phyloP scores from a whole-genome alignment of 2,888 invertebrate genomes.

The Hypena proboscidalis region DNA sequence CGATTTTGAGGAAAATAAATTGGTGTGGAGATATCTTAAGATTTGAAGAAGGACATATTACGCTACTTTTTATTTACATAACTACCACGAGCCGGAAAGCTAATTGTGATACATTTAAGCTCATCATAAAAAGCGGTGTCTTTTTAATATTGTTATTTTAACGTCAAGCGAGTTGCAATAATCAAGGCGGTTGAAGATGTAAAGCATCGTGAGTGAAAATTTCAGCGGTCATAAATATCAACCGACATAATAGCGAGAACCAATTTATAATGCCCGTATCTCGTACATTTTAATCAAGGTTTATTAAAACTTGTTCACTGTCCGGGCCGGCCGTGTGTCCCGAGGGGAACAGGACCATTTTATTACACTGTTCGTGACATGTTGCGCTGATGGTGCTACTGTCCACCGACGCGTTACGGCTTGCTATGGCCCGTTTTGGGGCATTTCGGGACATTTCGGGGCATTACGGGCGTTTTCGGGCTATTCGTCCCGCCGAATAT shows the following conservation, averaged over 20 bases:
- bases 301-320: conserved; percentile 9
- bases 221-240: too few relatives aligned
- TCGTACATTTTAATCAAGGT: not conserved
- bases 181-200: too few relatives aligned
- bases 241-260: not conserved
- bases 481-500: conserved; percentile 49
- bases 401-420: conserved; percentile 44
- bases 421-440: conserved; percentile 40
- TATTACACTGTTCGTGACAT: conserved; percentile 56
- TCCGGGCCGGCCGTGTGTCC: conserved; percentile 8
- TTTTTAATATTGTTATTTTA: too few relatives aligned
- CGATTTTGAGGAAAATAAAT: too few relatives aligned
- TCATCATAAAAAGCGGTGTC: too few relatives aligned
- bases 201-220: too few relatives aligned
- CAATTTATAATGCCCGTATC: not conserved
- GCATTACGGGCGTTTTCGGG: conserved; percentile 45
- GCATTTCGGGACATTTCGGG: conserved; percentile 37
- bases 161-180: too few relatives aligned
- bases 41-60: too few relatives aligned
- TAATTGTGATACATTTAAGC: too few relatives aligned
- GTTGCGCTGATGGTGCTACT: conserved; percentile 52
- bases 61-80: too few relatives aligned
- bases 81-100: too few relatives aligned
- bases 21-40: too few relatives aligned
- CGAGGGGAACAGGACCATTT: conserved; percentile 37